phyloP scores from a whole-genome alignment of 2,113 vertebrate genomes.

The Sinocyclocheilus anophthalmus region DNA sequence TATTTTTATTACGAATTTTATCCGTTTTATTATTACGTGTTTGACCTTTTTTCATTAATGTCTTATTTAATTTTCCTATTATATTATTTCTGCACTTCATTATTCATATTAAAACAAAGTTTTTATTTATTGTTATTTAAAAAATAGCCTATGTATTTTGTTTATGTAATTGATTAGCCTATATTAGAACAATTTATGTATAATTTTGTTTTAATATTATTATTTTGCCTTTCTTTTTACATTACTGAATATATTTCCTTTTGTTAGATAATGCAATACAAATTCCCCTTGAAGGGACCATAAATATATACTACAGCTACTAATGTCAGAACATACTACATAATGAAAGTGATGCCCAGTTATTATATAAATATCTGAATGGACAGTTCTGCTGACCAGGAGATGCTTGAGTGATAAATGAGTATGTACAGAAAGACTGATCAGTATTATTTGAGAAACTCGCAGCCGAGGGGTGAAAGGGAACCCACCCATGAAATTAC shows the following conservation, averaged over 20 bases:
- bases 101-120: not conserved
- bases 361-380: not conserved
- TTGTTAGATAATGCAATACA: not conserved
- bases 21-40: not conserved
- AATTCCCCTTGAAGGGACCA: not conserved
- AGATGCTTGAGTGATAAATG: conserved; percentile 35
- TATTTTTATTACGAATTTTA: not conserved
- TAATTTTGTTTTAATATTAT: not conserved
- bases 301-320: not conserved
- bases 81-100: not conserved
- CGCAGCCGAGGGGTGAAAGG: conserved; percentile 66
- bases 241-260: not conserved
- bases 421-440: conserved; percentile 44
- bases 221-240: no score
- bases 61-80: not conserved
- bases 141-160: not conserved
- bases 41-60: not conserved
- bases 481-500: conserved; percentile 77
- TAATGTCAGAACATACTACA: not conserved
- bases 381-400: conserved; percentile 15
- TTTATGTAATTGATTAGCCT: not conserved
- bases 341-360: not conserved
- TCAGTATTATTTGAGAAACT: conserved; percentile 68
- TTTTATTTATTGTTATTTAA: not conserved
- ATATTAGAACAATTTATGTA: not conserved